These are phyloP conservation scores for Lochmaea capreae DNA, from an alignment of 2,888 invertebrate species.

Conservation along the genomic window DNA sequence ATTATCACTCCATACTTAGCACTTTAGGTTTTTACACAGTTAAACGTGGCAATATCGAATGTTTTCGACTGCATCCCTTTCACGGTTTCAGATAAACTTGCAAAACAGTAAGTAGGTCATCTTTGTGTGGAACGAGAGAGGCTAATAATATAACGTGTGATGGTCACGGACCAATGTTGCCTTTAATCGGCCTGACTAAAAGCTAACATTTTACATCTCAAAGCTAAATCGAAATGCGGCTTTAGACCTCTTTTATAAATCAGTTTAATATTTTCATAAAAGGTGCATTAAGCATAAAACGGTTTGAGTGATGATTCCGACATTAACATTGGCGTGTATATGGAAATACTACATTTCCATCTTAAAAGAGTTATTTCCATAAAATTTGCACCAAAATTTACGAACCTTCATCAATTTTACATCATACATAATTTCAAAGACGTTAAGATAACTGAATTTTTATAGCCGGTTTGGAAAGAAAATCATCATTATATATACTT, in stretches of 20 bases:
- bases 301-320: constrained; percentile 4
- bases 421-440: background rate
- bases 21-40: too few species aligned
- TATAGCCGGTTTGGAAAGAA: background rate
- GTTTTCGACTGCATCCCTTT: too few species aligned
- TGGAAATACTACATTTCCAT: background rate
- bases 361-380: background rate
- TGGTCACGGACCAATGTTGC: too few species aligned
- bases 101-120: too few species aligned
- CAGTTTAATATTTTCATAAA: constrained; percentile 31
- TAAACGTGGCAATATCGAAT: too few species aligned
- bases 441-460: background rate
- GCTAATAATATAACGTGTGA: too few species aligned
- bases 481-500: too few species aligned
- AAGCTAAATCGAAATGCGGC: background rate
- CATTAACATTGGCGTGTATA: background rate
- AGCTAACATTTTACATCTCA: background rate
- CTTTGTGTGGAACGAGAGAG: too few species aligned
- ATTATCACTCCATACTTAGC: too few species aligned
- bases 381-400: background rate
- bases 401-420: background rate
- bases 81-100: too few species aligned
- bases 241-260: constrained; percentile 21
- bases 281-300: constrained; percentile 27
- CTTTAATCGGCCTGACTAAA: background rate